Evolutionary conservation across 2,113 vertebrate genomes (phyloP).

Genomic region (Oncorhynchus gorbuscha): DNA sequence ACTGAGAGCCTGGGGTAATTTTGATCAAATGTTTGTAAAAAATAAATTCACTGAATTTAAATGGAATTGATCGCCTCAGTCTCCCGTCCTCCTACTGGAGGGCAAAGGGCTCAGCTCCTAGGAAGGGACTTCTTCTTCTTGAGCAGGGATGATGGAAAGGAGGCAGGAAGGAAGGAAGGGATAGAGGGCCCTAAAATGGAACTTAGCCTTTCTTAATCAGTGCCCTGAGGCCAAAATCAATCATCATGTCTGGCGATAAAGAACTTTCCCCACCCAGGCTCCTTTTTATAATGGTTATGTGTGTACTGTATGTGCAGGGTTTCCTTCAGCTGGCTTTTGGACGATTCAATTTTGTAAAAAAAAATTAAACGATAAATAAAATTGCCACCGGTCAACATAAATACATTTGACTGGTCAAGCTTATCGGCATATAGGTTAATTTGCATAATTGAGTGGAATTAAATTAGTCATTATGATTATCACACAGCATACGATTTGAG

Average conservation of each 20-base stretch:
- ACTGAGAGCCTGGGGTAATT: too few relatives aligned
- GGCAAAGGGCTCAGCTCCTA: not conserved
- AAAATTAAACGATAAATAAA: too few relatives aligned
- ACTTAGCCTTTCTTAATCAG: slow-evolving; percentile 24
- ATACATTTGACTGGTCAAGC: too few relatives aligned
- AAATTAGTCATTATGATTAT: too few relatives aligned
- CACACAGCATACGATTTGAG: too few relatives aligned
- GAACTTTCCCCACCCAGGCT: not conserved
- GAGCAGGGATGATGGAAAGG: slow-evolving; percentile 6
- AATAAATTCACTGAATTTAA: too few relatives aligned
- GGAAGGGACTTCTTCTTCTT: slow-evolving; percentile 2
- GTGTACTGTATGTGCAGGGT: not conserved
- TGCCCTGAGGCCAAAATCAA: slow-evolving; percentile 7
- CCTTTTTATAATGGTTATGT: not conserved
- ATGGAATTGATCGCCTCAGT: too few relatives aligned
- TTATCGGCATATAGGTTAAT: too few relatives aligned
- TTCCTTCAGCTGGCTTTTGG: not conserved
- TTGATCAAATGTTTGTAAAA: too few relatives aligned
- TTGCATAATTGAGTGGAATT: too few relatives aligned
- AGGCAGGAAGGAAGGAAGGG: not conserved
- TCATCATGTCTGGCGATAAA: slow-evolving; percentile 32
- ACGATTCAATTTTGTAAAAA: too few relatives aligned
- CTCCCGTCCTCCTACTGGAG: not conserved
- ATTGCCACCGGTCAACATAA: too few relatives aligned
- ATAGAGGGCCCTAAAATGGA: slow-evolving; percentile 25